These are phyloP conservation scores for Mantis religiosa DNA, from an alignment of 2,888 invertebrate species.

Conservation along the genomic window DNA sequence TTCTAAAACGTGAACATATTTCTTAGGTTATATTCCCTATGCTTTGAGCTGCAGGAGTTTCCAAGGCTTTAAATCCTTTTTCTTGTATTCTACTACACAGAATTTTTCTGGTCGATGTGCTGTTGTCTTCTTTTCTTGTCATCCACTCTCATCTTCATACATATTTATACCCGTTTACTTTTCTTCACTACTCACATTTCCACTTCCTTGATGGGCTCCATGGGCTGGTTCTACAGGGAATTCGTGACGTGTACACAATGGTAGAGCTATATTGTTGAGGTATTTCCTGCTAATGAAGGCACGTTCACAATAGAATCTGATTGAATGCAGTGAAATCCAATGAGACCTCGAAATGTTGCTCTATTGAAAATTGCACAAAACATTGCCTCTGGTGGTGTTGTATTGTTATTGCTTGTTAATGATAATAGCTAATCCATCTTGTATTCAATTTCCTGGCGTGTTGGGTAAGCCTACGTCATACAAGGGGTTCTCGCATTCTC, in stretches of 20 bases:
- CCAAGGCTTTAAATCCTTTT: too few species aligned
- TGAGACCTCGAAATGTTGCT: not conserved
- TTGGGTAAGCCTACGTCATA: not conserved
- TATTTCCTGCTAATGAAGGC: not conserved
- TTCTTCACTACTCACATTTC: not conserved
- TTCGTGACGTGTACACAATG: not conserved
- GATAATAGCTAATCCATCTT: not conserved
- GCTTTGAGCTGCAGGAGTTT: too few species aligned
- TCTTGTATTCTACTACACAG: too few species aligned
- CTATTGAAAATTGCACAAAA: not conserved
- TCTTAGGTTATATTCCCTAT: too few species aligned
- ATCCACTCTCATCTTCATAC: not conserved
- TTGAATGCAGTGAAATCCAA: not conserved
- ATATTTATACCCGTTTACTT: not conserved
- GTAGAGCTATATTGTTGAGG: too few species aligned
- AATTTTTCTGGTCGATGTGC: too few species aligned
- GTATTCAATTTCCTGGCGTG: not conserved
- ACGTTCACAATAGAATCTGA: not conserved
- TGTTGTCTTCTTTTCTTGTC: not conserved
- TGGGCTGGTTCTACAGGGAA: not conserved
- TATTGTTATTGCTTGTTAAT: too few species aligned
- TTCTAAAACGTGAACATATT: too few species aligned
- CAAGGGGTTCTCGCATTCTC: too few species aligned
- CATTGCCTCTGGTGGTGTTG: too few species aligned
- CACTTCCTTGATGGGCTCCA: not conserved